Evolutionary conservation across 1,140 invertebrate species (phyloP), one percentile per base, ranked within the genome.

Genomic region (Diabrotica undecimpunctata): DNA sequence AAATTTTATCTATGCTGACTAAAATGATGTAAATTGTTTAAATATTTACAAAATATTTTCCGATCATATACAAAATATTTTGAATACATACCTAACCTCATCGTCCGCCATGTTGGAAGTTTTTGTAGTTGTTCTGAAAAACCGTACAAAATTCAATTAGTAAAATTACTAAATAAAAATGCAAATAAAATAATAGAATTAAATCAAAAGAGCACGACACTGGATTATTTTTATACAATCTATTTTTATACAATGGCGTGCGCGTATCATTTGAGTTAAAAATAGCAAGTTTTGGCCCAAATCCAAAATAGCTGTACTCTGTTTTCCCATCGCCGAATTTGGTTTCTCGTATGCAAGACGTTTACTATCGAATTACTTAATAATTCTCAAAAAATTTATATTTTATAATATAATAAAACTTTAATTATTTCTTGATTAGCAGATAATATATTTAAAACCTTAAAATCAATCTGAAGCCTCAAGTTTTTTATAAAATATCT

Each of bases 61-160:
- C 53, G n/a, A 25, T 6, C 8, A 25, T 8, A 54, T 54, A 12
- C 0, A 38, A 9, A 11, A n/a, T 58, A 7, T 56, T 6, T 54
- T 53, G 25, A 75, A 80, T 83, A 88, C 88, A 83, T 83, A 91
- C 90, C 90, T 90, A 85, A 92, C 90, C 86, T 92, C 90, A 87
- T 92, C 90, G 87, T 92, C 90, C 83, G 89, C 90, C 90, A 92
- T 92, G 83, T 77, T 90, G 83, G 78, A 65, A 78, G 74, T 78
- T 77, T 79, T 81, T 77, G n/a, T 67, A 66, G 67, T 59, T 73
- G 70, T 67, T 69, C 72, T 75, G 68, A 64, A 71, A 68, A 36
- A 8, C n/a, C 13, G 36, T 10, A 53, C 50, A 13, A 61, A 61
- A 50, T 61, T 51, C 5, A 61, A 25, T 51, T 51, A 59, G 8